phyloP scores from a whole-genome alignment of 2,888 invertebrate genomes.

The Mayetiola destructor region DNA sequence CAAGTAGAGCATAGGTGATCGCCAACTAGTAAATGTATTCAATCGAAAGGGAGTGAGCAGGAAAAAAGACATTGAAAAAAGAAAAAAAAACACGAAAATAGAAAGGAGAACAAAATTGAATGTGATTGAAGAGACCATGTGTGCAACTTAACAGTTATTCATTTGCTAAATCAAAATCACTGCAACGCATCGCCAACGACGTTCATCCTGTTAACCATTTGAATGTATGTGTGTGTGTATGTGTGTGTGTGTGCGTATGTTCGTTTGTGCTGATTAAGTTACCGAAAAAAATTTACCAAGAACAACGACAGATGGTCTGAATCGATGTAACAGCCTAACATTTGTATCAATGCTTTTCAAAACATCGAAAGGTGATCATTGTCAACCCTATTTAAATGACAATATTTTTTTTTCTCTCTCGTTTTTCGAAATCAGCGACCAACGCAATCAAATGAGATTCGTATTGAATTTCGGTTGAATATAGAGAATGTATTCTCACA shows the following conservation, averaged over 20 bases:
- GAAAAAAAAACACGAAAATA: too few species aligned
- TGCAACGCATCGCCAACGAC: not conserved
- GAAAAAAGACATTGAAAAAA: too few species aligned
- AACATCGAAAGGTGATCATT: not conserved
- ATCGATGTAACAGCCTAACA: conserved; percentile 8
- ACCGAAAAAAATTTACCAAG: not conserved
- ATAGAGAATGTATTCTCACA: too few species aligned
- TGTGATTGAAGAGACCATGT: too few species aligned
- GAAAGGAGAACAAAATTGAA: not conserved
- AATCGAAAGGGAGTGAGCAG: too few species aligned
- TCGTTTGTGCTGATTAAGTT: not conserved
- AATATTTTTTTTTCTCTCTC: too few species aligned
- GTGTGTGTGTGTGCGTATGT: not conserved
- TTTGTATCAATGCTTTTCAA: not conserved
- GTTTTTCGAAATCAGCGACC: too few species aligned
- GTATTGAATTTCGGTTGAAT: not conserved
- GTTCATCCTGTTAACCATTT: not conserved
- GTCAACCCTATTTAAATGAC: conserved; percentile 7
- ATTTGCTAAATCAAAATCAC: conserved; percentile 10
- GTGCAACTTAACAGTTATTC: not conserved
- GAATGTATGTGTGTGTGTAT: not conserved
- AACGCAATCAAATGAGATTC: conserved; percentile 2
- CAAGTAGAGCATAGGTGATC: conserved; percentile 3
- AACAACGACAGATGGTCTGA: conserved; percentile 12
- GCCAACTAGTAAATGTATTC: too few species aligned